Percentiles rank a stretch among this genome's conserved stretches.
Evolutionary conservation across 2,797 vertebrate species (phyloP).

Genomic region (Leptoclinus maculatus): DNA sequence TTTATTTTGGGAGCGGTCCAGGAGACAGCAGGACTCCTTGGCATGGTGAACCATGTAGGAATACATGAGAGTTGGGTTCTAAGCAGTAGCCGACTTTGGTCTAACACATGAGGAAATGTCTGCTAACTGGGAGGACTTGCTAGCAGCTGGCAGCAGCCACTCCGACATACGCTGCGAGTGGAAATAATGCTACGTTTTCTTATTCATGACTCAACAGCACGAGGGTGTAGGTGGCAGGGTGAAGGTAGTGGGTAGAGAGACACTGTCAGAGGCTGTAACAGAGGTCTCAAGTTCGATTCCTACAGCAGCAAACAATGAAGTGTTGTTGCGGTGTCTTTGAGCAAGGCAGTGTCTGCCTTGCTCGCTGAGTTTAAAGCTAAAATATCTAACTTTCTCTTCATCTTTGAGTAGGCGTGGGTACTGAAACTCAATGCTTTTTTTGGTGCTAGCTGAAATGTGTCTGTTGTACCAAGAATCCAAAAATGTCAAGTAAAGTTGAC

Average conservation of each 20-base stretch:
- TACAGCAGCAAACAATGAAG: not conserved
- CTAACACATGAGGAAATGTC: conserved; percentile 80
- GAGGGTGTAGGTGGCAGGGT: conserved; percentile 46
- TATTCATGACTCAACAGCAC: conserved; percentile 49
- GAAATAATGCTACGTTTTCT: conserved; percentile 65
- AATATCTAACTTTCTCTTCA: not conserved
- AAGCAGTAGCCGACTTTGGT: conserved; percentile 63
- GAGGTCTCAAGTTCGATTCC: conserved; percentile 27
- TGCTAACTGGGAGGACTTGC: conserved; percentile 68
- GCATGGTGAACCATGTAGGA: conserved; percentile 64
- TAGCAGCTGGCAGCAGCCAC: conserved; percentile 60
- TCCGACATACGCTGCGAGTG: conserved; percentile 56
- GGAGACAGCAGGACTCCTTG: conserved; percentile 80
- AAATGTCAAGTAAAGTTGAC: not conserved
- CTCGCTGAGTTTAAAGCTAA: not conserved
- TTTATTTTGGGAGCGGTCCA: conserved; percentile 82
- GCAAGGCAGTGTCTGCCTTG: not conserved
- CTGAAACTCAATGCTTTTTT: not conserved
- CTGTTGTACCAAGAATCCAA: not conserved
- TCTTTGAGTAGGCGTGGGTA: not conserved
- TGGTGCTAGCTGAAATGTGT: not conserved
- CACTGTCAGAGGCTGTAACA: conserved; percentile 9
- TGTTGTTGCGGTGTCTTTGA: not conserved
- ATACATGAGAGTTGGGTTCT: conserved; percentile 70
- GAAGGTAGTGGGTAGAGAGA: conserved; percentile 24